phyloP scores from a whole-genome alignment of 1,140 invertebrate species.

The Gerris buenoi region DNA sequence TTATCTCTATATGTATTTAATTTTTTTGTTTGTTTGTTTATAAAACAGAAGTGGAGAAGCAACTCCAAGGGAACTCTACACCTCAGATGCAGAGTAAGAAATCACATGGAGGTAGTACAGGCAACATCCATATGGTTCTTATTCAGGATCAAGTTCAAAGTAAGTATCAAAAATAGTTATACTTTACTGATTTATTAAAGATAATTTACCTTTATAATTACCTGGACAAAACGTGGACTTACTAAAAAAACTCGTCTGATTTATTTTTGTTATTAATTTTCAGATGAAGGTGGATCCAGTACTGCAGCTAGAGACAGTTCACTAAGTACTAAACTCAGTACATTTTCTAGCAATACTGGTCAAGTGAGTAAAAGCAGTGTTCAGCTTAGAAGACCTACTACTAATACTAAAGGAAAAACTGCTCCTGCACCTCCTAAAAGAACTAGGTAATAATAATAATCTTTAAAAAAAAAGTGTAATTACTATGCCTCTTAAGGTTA shows the following conservation, averaged over 20 bases:
- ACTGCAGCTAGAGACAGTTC: not conserved
- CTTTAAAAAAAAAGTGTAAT: too few species aligned
- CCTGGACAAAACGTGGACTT: too few species aligned
- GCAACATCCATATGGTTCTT: slow-evolving; percentile 39
- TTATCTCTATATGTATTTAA: too few species aligned
- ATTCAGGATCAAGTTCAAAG: slow-evolving; percentile 13
- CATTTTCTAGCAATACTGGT: slow-evolving; percentile 37
- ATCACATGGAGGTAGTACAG: slow-evolving; percentile 39
- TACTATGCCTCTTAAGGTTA: too few species aligned
- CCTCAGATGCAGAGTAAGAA: slow-evolving; percentile 54
- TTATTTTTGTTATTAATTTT: not conserved
- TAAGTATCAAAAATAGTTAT: too few species aligned
- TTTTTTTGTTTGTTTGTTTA: slow-evolving; percentile 4
- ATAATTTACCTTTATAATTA: too few species aligned
- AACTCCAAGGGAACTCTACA: slow-evolving; percentile 52
- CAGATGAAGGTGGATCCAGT: not conserved
- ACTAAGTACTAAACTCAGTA: slow-evolving; percentile 40
- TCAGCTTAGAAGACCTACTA: slow-evolving; percentile 65
- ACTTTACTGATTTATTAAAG: too few species aligned
- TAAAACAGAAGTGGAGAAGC: slow-evolving; percentile 65
- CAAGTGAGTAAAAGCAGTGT: slow-evolving; percentile 43
- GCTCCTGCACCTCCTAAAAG: slow-evolving; percentile 87
- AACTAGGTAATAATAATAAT: slow-evolving; percentile 51
- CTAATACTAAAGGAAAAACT: slow-evolving; percentile 73
- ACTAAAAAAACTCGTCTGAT: not conserved